A percentile compares a stretch with the other conserved stretches of the same genome.
These are phyloP conservation scores for Philantomba maxwellii DNA, from an alignment of 2,113 vertebrate species.

Conservation along the genomic window DNA sequence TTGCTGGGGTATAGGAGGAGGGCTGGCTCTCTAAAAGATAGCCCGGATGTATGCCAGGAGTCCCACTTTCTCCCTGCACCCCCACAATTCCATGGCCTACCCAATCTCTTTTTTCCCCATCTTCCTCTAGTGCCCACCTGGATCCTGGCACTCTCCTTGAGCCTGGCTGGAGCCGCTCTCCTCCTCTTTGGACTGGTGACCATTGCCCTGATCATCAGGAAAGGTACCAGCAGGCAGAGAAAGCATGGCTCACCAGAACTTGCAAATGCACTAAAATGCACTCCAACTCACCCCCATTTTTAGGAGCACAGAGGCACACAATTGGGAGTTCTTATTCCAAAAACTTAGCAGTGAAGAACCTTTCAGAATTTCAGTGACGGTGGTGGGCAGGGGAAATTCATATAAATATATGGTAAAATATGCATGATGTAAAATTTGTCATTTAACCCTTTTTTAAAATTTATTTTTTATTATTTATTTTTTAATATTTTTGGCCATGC, in stretches of 20 bases:
- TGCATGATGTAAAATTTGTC: background rate
- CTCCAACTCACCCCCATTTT: background rate
- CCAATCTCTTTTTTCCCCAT: background rate
- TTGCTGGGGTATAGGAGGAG: background rate
- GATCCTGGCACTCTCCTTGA: constrained; percentile 58
- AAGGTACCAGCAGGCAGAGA: constrained; percentile 50
- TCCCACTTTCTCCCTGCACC: background rate
- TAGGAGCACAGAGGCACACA: background rate
- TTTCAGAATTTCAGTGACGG: background rate
- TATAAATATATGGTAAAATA: background rate
- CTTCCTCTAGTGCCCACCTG: constrained; percentile 51
- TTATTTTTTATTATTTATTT: background rate
- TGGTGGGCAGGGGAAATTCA: background rate
- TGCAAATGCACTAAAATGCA: background rate
- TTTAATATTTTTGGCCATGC: background rate
- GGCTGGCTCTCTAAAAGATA: too few relatives aligned
- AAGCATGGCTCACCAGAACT: accelerated
- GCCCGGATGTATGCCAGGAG: background rate
- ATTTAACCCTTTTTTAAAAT: background rate
- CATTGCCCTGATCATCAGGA: background rate
- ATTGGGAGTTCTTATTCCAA: background rate
- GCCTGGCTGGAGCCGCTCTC: constrained; percentile 17
- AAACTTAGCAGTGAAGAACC: background rate
- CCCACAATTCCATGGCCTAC: background rate
- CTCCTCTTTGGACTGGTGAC: constrained; percentile 21